Conservation (phyloP, 2,113 vertebrate species). For the Sylvietta virens region DNA sequence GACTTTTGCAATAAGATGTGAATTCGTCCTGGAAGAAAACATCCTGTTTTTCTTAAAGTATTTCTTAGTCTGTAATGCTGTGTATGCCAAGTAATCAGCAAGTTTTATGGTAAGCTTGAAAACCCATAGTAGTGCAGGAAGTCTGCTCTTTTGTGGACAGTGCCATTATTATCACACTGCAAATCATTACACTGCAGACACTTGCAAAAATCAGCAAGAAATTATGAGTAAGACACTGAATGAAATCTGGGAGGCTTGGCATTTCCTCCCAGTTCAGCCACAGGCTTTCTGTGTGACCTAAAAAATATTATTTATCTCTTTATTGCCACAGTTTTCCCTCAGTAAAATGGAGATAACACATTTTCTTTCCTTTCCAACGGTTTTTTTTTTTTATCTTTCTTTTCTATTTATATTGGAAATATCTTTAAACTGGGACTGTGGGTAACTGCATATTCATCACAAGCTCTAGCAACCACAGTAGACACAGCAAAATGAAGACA, state of each 20-base stretch:
- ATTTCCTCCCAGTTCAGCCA: neutral
- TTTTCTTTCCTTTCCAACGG: neutral
- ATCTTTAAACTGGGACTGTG: neutral
- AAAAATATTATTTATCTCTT: neutral
- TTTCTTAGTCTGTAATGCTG: neutral
- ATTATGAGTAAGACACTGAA: neutral
- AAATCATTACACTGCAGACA: conserved; percentile 7
- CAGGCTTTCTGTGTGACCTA: neutral
- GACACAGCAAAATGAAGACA: neutral
- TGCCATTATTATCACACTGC: neutral
- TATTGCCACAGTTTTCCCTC: neutral
- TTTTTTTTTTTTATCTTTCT: neutral
- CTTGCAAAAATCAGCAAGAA: conserved; percentile 28
- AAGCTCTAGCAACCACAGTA: neutral
- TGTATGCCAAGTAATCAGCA: neutral
- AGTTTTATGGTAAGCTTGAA: conserved; percentile 10
- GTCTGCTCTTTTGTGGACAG: neutral
- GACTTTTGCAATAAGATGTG: neutral
- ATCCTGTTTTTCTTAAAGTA: neutral
- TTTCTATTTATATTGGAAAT: neutral
- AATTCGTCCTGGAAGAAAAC: neutral
- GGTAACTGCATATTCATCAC: neutral
- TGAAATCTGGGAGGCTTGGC: conserved; percentile 8
- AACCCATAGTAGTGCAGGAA: neutral
- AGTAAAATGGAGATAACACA: neutral